These are phyloP conservation scores for Geothlypis trichas DNA, from an alignment of 2,113 vertebrate species.

Conservation along the genomic window DNA sequence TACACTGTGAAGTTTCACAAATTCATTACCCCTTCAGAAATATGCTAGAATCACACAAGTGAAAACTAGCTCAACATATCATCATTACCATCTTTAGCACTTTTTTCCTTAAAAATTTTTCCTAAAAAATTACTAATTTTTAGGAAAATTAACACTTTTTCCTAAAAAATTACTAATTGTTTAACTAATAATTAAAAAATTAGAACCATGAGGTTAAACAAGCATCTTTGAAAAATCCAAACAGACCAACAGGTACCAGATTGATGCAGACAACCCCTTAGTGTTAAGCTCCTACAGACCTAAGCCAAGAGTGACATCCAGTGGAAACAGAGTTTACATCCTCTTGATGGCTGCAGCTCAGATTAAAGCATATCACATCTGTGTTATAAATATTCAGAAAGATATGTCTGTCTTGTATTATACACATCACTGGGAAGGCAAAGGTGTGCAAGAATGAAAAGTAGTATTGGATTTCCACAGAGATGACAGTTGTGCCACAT, in stretches of 20 bases:
- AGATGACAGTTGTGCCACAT: neutral
- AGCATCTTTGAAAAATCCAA: neutral
- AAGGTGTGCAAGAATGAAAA: neutral
- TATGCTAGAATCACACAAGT: neutral
- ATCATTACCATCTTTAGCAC: neutral
- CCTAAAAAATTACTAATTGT: neutral
- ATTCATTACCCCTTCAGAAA: neutral
- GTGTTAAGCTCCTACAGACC: neutral
- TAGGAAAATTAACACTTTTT: no score
- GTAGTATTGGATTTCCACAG: neutral
- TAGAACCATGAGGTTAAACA: neutral
- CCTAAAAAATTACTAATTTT: neutral
- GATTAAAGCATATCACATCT: neutral
- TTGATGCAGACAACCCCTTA: neutral
- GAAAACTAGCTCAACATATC: neutral
- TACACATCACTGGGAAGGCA: neutral
- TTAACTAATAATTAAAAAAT: no score
- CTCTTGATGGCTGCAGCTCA: neutral
- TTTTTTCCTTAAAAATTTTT: no score
- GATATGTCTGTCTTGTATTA: neutral
- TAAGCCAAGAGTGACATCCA: conserved; percentile 63
- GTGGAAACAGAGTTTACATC: conserved; percentile 19
- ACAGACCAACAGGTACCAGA: neutral
- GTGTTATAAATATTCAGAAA: neutral
- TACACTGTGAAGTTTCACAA: neutral